A percentile compares a stretch with the other conserved stretches of the same genome.
phyloP scores from a whole-genome alignment of 2,888 invertebrate species.

The Campoplex nolae region DNA sequence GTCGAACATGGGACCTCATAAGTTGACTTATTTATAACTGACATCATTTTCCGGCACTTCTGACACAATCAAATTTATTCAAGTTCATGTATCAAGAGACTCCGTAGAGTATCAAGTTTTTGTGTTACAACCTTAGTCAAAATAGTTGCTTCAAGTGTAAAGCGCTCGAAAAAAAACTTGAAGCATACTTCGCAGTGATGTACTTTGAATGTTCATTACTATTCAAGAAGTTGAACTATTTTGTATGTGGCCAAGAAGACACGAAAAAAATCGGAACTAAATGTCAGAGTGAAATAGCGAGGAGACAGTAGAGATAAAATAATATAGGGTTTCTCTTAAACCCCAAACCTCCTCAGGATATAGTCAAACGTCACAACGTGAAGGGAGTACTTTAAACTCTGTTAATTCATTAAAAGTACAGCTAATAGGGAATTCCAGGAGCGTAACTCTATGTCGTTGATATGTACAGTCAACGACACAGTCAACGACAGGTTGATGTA shows the following conservation, averaged over 20 bases:
- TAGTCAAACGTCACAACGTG: not conserved
- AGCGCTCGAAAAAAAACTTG: not conserved
- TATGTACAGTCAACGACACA: too few relatives aligned
- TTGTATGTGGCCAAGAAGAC: not conserved
- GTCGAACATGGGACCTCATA: not conserved
- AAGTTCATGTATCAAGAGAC: too few relatives aligned
- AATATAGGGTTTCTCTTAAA: not conserved
- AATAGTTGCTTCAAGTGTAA: too few relatives aligned
- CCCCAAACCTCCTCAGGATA: not conserved
- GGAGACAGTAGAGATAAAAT: not conserved
- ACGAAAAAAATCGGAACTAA: not conserved
- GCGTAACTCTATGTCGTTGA: constrained; percentile 2
- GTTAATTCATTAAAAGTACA: constrained; percentile 50
- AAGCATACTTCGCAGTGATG: constrained; percentile 9
- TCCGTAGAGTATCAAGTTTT: too few relatives aligned
- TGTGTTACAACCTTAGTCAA: too few relatives aligned
- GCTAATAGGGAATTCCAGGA: constrained; percentile 31
- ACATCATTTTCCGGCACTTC: not conserved
- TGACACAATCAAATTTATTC: not conserved
- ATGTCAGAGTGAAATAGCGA: not conserved
- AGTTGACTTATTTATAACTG: not conserved
- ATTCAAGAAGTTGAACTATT: not conserved
- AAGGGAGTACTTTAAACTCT: constrained; percentile 36
- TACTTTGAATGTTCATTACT: constrained; percentile 35
- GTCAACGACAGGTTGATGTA: not conserved